These are phyloP conservation scores for Agapornis canus DNA, from an alignment of 2,797 vertebrate genomes.

Conservation along the genomic window DNA sequence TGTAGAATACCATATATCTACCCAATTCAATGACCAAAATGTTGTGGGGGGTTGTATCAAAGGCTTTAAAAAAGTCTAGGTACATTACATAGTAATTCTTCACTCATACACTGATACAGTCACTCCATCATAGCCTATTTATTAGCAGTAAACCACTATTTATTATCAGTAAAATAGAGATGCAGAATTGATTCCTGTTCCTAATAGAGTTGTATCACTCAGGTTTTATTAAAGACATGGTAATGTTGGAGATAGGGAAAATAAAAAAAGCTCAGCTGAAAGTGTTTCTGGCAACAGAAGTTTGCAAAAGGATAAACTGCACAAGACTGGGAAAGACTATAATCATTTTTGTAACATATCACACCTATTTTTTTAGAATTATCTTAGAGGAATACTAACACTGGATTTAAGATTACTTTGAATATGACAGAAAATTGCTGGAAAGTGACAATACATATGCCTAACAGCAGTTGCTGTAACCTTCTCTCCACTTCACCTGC, in stretches of 20 bases:
- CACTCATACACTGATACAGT: neutral
- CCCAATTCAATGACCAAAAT: neutral
- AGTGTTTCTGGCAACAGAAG: neutral
- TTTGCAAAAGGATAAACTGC: neutral
- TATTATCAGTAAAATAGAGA: neutral
- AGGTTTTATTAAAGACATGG: neutral
- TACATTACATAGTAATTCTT: neutral
- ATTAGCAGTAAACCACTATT: neutral
- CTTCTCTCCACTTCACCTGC: neutral
- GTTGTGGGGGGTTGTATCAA: accelerated
- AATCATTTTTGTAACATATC: neutral
- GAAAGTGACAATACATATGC: neutral
- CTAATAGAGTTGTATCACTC: neutral
- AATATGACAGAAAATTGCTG: neutral
- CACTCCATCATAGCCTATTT: neutral
- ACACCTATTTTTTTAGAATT: neutral
- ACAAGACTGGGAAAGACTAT: neutral
- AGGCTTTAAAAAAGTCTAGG: neutral
- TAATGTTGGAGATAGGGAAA: neutral
- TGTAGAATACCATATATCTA: neutral
- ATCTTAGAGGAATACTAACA: neutral
- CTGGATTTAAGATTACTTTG: neutral
- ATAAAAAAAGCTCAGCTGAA: neutral
- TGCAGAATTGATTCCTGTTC: neutral
- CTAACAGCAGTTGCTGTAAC: neutral